phyloP scores from a whole-genome alignment of 1,140 invertebrate species.

The Dinothrombium tinctorium region DNA sequence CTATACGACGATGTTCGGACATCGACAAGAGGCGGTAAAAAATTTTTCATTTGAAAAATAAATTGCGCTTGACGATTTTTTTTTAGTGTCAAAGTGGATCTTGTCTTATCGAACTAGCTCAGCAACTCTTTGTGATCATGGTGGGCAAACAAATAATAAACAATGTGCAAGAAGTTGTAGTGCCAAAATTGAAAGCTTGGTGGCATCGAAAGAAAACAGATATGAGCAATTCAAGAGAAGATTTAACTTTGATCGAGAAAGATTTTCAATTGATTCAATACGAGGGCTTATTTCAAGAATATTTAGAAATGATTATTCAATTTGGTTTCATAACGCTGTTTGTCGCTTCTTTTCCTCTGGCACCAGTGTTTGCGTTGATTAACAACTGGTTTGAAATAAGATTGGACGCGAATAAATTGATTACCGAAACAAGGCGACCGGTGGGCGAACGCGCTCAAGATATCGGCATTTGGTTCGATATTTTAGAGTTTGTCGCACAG shows the following conservation, averaged over 20 bases:
- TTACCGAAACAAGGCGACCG: constrained; percentile 41
- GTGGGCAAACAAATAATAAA: no score
- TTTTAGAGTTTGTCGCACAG: constrained; percentile 39
- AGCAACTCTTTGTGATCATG: no score
- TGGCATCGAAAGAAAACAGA: no score
- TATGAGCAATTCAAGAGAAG: no score
- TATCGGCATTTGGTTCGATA: constrained; percentile 51
- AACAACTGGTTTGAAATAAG: constrained; percentile 62
- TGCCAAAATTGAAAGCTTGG: no score
- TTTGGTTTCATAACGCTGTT: constrained; percentile 69
- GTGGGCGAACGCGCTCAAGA: constrained; percentile 45
- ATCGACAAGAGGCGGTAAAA: constrained; percentile 43
- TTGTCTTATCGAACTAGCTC: no score
- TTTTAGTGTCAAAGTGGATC: no score
- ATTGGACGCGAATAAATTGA: constrained; percentile 54
- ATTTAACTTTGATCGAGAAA: constrained; percentile 28
- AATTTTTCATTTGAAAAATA: no score
- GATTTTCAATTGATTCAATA: constrained; percentile 35
- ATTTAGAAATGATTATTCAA: constrained; percentile 68
- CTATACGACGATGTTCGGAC: constrained; percentile 41
- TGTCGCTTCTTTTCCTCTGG: constrained; percentile 56
- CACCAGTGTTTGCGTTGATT: constrained; percentile 50
- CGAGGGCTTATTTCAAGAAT: constrained; percentile 53
- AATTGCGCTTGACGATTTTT: no score
- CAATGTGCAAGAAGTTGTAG: no score